Evolutionary conservation across 1,140 invertebrate genomes (phyloP), one percentile per base, ranked within the genome.

Genomic region (Telenomus remus): DNA sequence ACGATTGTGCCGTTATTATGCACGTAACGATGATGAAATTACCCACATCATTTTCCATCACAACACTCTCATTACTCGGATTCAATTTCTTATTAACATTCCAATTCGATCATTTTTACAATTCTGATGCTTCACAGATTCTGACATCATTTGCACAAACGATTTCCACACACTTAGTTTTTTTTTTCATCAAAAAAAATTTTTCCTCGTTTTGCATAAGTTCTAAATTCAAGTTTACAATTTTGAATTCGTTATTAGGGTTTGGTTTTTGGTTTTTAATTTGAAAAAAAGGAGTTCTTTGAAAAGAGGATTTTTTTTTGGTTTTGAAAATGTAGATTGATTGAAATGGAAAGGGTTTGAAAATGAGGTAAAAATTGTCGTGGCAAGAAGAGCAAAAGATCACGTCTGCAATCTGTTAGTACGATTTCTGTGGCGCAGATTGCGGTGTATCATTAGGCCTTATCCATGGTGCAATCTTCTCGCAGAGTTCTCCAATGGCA

Each of bases 361-460:
- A 65, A 64, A 34, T 69, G 64, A 64, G 59, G 13, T 61, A 35
- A 66, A 47, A 54, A 71, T 50, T 63, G 66, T 71, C 60, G 37
- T 64, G 14, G 44, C 19, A 35, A 46, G 16, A 50, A 11, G 49
- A 69, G 42, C 46, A 59, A 75, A 75, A 69, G 47, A 55, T 65
- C 43, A 49, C 27, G 46, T 54, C 54, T 69, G 61, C 50, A 49
- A 66, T 71, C 60, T 70, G 55, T 70, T 76, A 69, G 49, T 43
- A 12, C 43, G 37, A 61, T 73, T 70, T 70, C 60, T 66, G 11
- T 13, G 44, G 43, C 47, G 35, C n/a, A 59, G 63, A 75, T 70
- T 65, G 61, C 47, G 73, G 61, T 64, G 56, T 81, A 82, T 84
- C 78, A 87, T 87, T 86, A 86, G 83, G 77, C 75, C 82, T 87